Conservation (phyloP, 2,797 vertebrate genomes). For the Oreochromis mossambicus region DNA sequence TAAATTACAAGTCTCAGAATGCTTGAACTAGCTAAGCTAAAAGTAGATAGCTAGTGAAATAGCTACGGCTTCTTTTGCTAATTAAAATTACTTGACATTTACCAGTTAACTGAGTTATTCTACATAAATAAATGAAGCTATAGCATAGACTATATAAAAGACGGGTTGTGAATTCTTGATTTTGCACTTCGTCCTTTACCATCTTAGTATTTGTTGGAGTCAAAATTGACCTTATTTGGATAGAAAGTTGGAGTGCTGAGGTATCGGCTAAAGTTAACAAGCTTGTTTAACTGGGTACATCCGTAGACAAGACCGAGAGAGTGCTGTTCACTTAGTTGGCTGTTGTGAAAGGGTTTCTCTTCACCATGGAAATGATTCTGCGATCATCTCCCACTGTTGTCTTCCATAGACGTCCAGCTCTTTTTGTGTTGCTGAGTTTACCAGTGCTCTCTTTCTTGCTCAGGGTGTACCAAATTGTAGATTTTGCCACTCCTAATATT, state of each 20-base stretch:
- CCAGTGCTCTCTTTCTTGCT: not conserved
- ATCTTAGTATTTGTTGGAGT: not conserved
- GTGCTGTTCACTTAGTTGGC: not conserved
- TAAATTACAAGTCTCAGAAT: not conserved
- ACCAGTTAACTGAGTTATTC: not conserved
- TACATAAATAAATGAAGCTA: not conserved
- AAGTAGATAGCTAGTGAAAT: not conserved
- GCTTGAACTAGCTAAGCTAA: not conserved
- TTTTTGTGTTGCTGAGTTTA: not conserved
- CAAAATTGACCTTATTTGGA: not conserved
- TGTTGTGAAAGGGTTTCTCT: not conserved
- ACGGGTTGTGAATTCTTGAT: not conserved
- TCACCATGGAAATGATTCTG: not conserved
- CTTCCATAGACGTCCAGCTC: not conserved
- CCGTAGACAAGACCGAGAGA: not conserved
- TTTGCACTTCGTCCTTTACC: not conserved
- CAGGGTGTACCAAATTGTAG: not conserved
- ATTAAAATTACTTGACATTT: not conserved
- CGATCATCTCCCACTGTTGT: not conserved
- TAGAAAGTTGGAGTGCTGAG: not conserved
- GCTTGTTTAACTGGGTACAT: not conserved
- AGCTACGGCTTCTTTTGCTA: not conserved
- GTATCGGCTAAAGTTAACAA: not conserved
- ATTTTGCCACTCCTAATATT: fast-evolving
- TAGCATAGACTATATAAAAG: not conserved